phyloP scores from a whole-genome alignment of 2,888 invertebrate species.

The Chalcis sispes region DNA sequence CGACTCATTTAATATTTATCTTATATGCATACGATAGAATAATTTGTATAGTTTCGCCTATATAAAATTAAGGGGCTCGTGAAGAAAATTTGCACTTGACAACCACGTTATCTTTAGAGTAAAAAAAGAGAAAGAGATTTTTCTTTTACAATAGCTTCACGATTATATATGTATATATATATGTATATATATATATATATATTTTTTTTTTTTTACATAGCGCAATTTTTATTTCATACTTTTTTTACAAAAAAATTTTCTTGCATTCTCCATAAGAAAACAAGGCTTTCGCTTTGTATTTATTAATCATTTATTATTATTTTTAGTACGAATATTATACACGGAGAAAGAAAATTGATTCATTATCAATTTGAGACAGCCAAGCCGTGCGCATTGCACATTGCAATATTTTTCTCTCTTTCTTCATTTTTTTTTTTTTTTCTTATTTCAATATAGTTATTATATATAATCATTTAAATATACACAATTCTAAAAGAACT shows the following conservation, averaged over 20 bases:
- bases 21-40: slow-evolving; percentile 67
- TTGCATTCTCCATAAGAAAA: slow-evolving; percentile 26
- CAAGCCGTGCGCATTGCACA: slow-evolving; percentile 55
- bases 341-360: slow-evolving; percentile 36
- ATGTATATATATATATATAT: too few species aligned
- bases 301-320: slow-evolving; percentile 36
- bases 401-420: slow-evolving; percentile 58
- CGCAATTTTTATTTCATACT: slow-evolving; percentile 4
- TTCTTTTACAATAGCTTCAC: slow-evolving; percentile 34
- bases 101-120: slow-evolving; percentile 52
- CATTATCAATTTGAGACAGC: slow-evolving; percentile 36
- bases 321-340: slow-evolving; percentile 42
- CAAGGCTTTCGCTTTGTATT: slow-evolving; percentile 42
- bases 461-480: slow-evolving; percentile 51
- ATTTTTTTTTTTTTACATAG: slow-evolving; percentile 23
- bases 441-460: slow-evolving; percentile 55
- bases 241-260: slow-evolving; percentile 47
- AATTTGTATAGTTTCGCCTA: slow-evolving; percentile 62
- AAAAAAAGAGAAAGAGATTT: slow-evolving; percentile 50
- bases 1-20: slow-evolving; percentile 55
- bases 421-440: slow-evolving; percentile 48
- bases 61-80: slow-evolving; percentile 71
- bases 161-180: slow-evolving; percentile 14
- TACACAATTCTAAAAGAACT: slow-evolving; percentile 60
- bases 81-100: slow-evolving; percentile 61